Base-by-base conservation (phyloP, 2,113 vertebrate genomes). In the Drymodes brunneopygia region DNA sequence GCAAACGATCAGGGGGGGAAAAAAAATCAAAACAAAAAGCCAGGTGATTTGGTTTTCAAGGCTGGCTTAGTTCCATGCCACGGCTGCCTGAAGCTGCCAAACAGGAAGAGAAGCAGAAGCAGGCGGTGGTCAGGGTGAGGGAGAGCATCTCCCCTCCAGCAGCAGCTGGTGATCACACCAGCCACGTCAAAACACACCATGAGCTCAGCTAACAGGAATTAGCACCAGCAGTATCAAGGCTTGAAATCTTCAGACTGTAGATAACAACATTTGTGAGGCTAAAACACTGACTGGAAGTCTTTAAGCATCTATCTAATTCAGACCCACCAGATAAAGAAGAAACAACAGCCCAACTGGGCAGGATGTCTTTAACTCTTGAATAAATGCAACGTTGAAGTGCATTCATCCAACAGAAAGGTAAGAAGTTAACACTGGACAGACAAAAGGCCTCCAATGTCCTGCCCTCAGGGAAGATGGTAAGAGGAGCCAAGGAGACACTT, bases 171-270 rank as follows among this genome's bases (percentile, higher is more conserved):
- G 74, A 14, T 28, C 23, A 23, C 54, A 35, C 62, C 74, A 80
- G 78, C 11, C 19, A 10, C 1, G 22, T 44, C 66, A 82, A 82
- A 88, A 53, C 86, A 88, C 58, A 27, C 31, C 35, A 13, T 60
- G 81, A 92, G 65, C 81, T 96, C 69, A 89, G 60, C 78, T 42
- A 81, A 44, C 24, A 93, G 56, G 92, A 89, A 97, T 91, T 19
- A 35, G 36, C 45, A 62, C 11, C 4, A 0, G n/a, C 35, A 38
- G 0, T 45, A 95, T 77, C 86, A 61, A 36, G 21, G 56, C 19
- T 61, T 54, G 33, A 58, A 47, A 86, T 92, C 86, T 91, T 62
- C 89, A 66, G 54, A 21, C 42, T 48, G 50, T 0, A 73, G 80
- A 66, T 65, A 88, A 85, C 48, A 6, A 73, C n/a, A 6, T 66